phyloP scores from a whole-genome alignment of 2,888 invertebrate genomes.

The Yponomeuta evonymella region DNA sequence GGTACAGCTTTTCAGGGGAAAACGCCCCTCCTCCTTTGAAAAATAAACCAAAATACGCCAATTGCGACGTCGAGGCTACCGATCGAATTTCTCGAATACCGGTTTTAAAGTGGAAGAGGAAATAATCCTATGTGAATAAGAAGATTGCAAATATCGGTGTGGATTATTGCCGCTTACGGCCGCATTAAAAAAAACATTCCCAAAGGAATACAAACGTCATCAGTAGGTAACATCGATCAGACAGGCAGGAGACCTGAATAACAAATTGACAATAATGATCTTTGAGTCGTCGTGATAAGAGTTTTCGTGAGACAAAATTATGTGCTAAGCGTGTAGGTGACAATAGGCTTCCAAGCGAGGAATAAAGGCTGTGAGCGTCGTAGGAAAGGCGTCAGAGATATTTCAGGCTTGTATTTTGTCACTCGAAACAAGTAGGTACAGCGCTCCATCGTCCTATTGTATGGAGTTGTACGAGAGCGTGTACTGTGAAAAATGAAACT shows the following conservation, averaged over 20 bases:
- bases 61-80: too few species aligned
- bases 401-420: conserved; percentile 1
- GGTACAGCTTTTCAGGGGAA: too few species aligned
- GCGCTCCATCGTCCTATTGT: too few species aligned
- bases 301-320: background rate
- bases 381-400: background rate
- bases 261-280: background rate
- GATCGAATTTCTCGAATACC: background rate
- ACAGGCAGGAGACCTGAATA: background rate
- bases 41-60: too few species aligned
- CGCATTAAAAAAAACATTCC: background rate
- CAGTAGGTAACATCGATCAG: background rate
- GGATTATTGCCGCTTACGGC: background rate
- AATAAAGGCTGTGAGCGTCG: conserved; percentile 3
- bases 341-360: background rate
- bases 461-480: too few species aligned
- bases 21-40: too few species aligned
- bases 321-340: background rate
- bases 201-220: background rate
- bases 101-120: background rate
- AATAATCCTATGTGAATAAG: background rate
- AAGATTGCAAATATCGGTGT: background rate
- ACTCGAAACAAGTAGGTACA: background rate
- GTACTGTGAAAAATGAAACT: too few species aligned
- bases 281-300: background rate